Conservation (phyloP, 2,888 invertebrate species). For the Alentia gelatinosa region DNA sequence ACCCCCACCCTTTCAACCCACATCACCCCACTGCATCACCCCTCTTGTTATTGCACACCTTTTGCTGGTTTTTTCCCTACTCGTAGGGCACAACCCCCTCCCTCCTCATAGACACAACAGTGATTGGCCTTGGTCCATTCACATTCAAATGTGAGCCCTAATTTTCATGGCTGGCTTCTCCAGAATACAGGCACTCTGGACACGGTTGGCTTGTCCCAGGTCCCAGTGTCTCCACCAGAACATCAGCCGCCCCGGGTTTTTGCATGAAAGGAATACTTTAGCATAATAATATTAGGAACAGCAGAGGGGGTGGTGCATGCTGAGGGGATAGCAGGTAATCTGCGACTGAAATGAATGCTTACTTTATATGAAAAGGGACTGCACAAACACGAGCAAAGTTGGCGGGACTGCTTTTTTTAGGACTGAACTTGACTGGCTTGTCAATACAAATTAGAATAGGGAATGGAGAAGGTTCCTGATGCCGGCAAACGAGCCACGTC, state of each 20-base stretch:
- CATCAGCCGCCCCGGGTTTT: not conserved
- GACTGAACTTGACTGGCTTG: not conserved
- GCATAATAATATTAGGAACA: slow-evolving; percentile 15
- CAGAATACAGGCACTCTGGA: not conserved
- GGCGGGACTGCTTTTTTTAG: not conserved
- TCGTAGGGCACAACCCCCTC: not conserved
- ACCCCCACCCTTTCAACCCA: not conserved
- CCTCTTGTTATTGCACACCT: slow-evolving; percentile 31
- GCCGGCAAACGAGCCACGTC: not conserved
- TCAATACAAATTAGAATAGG: not conserved
- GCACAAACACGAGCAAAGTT: not conserved
- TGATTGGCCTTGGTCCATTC: slow-evolving; percentile 46
- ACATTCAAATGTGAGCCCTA: slow-evolving; percentile 50
- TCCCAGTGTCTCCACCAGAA: not conserved
- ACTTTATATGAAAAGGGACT: not conserved
- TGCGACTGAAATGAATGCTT: slow-evolving; percentile 9
- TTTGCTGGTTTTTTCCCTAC: not conserved
- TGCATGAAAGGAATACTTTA: slow-evolving; percentile 43
- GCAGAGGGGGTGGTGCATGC: not conserved
- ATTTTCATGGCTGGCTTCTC: slow-evolving; percentile 27
- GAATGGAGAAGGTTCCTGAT: not conserved
- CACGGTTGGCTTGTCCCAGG: not conserved
- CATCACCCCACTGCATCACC: not conserved
- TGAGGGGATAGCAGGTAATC: not conserved
- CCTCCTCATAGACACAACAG: not conserved